phyloP scores from a whole-genome alignment of 2,113 vertebrate genomes.

The Anguilla rostrata region DNA sequence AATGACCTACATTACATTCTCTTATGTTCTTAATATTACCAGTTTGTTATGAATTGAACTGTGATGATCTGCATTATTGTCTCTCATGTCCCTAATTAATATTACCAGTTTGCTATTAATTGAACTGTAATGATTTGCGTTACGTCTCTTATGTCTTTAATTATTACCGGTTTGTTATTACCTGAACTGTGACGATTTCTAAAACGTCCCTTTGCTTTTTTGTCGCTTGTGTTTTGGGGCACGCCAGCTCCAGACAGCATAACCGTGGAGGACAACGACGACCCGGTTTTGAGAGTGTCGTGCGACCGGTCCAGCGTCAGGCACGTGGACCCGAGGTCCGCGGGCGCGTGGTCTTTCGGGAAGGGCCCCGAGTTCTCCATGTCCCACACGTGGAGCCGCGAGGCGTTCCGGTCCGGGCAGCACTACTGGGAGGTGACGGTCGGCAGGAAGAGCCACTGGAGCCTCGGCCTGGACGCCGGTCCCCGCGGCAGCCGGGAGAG shows the following conservation, averaged over 20 bases:
- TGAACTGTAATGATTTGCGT: background rate
- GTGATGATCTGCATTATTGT: background rate
- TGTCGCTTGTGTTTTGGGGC: background rate
- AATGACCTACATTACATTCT: background rate
- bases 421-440: conserved; percentile 32
- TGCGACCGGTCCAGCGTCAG: background rate
- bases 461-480: background rate
- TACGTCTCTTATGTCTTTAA: no score
- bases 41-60: background rate
- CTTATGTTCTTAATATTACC: no score
- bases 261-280: background rate
- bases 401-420: background rate
- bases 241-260: background rate
- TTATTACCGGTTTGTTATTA: background rate
- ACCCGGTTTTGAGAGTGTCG: background rate
- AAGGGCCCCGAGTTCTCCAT: background rate
- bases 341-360: background rate
- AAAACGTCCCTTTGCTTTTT: background rate
- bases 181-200: background rate
- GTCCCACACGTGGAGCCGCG: background rate
- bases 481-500: background rate
- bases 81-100: no score
- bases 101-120: background rate
- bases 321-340: background rate
- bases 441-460: conserved; percentile 10